Evolutionary conservation across 2,888 invertebrate genomes (phyloP).

Genomic region (Torymus tubicola): DNA sequence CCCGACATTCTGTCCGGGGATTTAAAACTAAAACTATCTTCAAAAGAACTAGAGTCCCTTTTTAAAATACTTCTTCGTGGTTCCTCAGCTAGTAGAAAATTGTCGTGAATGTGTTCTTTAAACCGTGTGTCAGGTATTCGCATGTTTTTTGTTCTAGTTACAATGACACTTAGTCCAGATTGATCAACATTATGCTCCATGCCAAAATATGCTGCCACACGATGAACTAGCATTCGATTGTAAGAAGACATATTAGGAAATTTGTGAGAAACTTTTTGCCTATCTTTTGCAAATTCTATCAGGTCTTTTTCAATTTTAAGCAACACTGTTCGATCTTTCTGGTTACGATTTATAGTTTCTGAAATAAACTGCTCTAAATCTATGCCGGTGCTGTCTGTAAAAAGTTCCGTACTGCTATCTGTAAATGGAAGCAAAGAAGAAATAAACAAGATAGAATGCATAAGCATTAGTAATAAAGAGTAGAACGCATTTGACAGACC

Average conservation of each 20-base stretch:
- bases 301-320: conserved; percentile 93
- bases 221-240: conserved; percentile 96
- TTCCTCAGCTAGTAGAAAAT: conserved; percentile 81
- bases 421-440: conserved; percentile 52
- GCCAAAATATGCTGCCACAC: conserved; percentile 95
- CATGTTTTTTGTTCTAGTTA: conserved; percentile 87
- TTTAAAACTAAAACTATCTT: conserved; percentile 80
- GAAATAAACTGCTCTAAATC: conserved; percentile 93
- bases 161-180: conserved; percentile 87
- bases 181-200: conserved; percentile 96
- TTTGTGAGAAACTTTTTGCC: conserved; percentile 79
- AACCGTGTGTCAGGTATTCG: conserved; percentile 85
- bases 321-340: conserved; percentile 90
- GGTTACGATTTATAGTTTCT: conserved; percentile 93
- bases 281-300: conserved; percentile 88
- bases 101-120: conserved; percentile 84
- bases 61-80: conserved; percentile 88
- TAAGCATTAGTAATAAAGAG: too few species aligned
- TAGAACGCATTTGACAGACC: conserved; percentile 67
- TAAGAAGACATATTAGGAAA: conserved; percentile 97
- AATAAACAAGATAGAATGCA: too few species aligned
- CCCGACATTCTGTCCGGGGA: conserved; percentile 82
- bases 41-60: conserved; percentile 88
- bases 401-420: conserved; percentile 88
- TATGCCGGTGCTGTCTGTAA: conserved; percentile 86